Evolutionary conservation across 2,113 vertebrate species (phyloP), one percentile per base, ranked within the genome.

Genomic region (Cephalopterus ornatus): DNA sequence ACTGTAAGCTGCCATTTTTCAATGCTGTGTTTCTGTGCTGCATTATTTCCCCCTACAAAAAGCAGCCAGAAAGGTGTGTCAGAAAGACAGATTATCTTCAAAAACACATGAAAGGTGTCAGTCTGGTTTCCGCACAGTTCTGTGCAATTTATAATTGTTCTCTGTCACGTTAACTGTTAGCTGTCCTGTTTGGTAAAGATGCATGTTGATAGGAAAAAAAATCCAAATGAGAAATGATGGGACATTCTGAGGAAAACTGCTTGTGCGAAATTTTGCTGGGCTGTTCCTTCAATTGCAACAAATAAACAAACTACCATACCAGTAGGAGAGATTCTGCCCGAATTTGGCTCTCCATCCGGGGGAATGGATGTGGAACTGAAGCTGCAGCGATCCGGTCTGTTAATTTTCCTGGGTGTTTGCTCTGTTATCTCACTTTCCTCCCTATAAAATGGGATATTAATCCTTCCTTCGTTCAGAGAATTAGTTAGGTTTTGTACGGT

Each of bases 371-470:
- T 61, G 42, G 81, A 92, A 85, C 49, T 49, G 70, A 91, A 95
- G 35, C 56, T 0, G 0, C 41, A 59, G 28, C 63, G 76, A 66
- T 83, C 49, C 55, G 65, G 18, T 28, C 62, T 77, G 41, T 52
- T 93, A 71, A 90, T 94, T 94, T 90, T 93, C n/a, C 65, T 89
- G 68, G 9, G 8, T 86, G 76, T 97, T 92, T 81, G 58, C 63
- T 83, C 63, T 77, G 74, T 66, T 91, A 73, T 87, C 77, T 93
- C 66, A 66, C 66, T 91, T 93, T 88, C 18, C 37, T 91, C 66
- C 27, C 53, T 59, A 37, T 79, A 89, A 91, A 95, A 94, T 53
- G 74, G 66, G 62, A 76, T 92, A 87, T 94, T 92, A 95, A 93
- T 89, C 80, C 73, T 85, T 83, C 41, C 66, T 90, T 90, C 46